Evolutionary conservation across 2,888 invertebrate genomes (phyloP), one percentile per base, ranked within the genome.

Genomic region (Acrobasis repandana): DNA sequence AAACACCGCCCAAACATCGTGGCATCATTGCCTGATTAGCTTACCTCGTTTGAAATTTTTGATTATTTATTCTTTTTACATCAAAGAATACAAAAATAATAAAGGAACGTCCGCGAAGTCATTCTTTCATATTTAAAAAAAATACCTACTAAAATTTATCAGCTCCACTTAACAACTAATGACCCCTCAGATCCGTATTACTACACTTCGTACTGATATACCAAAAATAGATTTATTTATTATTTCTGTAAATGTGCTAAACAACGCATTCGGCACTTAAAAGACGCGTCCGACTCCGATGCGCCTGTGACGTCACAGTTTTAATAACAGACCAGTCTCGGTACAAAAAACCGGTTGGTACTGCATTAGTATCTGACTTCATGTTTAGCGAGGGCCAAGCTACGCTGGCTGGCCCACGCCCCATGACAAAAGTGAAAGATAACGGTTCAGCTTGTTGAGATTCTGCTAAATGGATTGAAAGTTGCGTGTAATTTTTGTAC

Each of bases 221-320:
- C 14, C 38, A 10, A 36, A 36, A 36, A 38, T 38, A 38, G 2
- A 38, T 11, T 2, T 38, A 38, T 28, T 28, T 28, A 28, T 28
- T 28, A 8, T 28, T 28, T 28, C 4, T 28, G 28, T 28, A 28
- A 28, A 28, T 38, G 38, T 38, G 14, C 38, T 11, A 38, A 38
- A 38, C 14, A 38, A 10, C 8, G 10, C 11, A 14, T 14, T 5
- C 43, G 11, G n/a, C 43, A 28, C 43, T 14, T 10, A 34, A 52
- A 16, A 34, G 34, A 36, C 2, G 52, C 52, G 34, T 36, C 36
- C 28, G 9, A 28, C 33, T 36, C 36, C 28, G 9, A 28, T n/a
- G 52, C 34, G 52, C 52, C 52, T 16, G 48, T 58, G 57, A 58
- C 57, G 48, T 58, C 57, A 58, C n/a, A 47, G 28, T 58, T 36